Evolutionary conservation across 2,797 vertebrate species (phyloP), one percentile per base, ranked within the genome.

Genomic region (Gastrophryne carolinensis): DNA sequence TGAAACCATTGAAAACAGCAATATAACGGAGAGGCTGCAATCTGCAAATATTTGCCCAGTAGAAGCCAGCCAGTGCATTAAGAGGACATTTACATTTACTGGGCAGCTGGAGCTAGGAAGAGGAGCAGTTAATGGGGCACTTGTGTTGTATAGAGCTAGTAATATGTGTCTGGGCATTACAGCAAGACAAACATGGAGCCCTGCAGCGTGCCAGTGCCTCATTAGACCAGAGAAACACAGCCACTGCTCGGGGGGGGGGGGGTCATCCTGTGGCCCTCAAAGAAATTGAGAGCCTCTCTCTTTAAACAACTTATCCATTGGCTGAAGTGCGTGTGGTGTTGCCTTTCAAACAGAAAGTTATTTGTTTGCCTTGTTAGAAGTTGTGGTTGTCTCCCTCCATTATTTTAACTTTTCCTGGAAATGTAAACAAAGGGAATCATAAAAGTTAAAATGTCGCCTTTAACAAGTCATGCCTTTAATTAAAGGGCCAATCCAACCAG

Each of bases 31-130:
- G 32, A 23, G 54, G 26, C 54, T 19, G 24, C 37, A 47, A 41
- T 58, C 54, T 58, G 26, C 35, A 30, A 71, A 71, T 71, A 71
- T 71, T 71, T 58, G 50, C 30, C 32, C 27, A 71, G 23, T 13
- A 27, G 57, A 44, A 26, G 57, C 44, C 32, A 15, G 24, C 23
- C 30, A 39, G 67, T 35, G 67, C 66, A 3, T 3, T 1, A 19
- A 19, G 10, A 9, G 7, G 17, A 8, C 44, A 17, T 11, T 11
- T 21, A 19, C 17, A 47, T 47, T 34, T 19, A 47, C n/a, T n/a
- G n/a, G n/a, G n/a, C n/a, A n/a, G n/a, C n/a, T 47, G 21, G 3
- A 12, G n/a, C 15, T 17, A 9, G n/a, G 13, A 41, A 6, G 44
- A 19, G 44, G 44, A n/a, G 8, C 17, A 2, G 8, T 11, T 47